Percentiles rank a stretch among this genome's conserved stretches.
Conservation (phyloP, 1,140 invertebrate genomes). For the Rhagoletis zephyria region DNA sequence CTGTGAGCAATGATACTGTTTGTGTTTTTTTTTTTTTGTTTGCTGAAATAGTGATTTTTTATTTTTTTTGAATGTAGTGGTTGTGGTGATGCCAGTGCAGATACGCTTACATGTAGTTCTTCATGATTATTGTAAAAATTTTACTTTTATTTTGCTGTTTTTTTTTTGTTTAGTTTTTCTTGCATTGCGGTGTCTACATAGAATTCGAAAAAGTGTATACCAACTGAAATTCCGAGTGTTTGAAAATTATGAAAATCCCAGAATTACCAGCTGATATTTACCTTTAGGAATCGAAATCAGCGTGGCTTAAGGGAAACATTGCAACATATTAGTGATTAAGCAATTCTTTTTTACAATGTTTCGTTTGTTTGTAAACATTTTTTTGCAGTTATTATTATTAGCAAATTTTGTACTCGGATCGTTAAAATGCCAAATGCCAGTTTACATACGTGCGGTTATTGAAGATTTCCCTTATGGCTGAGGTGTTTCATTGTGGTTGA, state of each 20-base stretch:
- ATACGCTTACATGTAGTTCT: background rate
- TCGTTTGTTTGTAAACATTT: background rate
- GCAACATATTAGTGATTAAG: background rate
- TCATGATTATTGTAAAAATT: background rate
- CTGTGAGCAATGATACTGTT: slow-evolving; percentile 18
- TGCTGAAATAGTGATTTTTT: background rate
- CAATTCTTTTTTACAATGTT: background rate
- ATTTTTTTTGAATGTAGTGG: background rate
- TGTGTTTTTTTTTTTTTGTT: background rate
- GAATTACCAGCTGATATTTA: slow-evolving; percentile 99
- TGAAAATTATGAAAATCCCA: slow-evolving; percentile 78
- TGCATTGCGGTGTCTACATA: slow-evolving; percentile 64
- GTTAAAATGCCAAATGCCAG: slow-evolving; percentile 23
- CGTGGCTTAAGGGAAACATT: slow-evolving; percentile 51
- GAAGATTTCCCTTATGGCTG: slow-evolving; percentile 50
- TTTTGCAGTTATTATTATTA: background rate
- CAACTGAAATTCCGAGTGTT: slow-evolving; percentile 85
- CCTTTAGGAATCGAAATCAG: slow-evolving; percentile 75
- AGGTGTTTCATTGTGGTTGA: slow-evolving; percentile 1
- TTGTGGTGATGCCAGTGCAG: background rate
- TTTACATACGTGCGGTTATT: slow-evolving; percentile 29
- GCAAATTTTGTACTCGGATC: background rate
- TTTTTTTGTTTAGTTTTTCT: slow-evolving; percentile 13
- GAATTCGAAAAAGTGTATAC: slow-evolving; percentile 78
- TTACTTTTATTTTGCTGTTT: background rate